Conservation (phyloP, 2,797 vertebrate species). For the Mus caroli region DNA sequence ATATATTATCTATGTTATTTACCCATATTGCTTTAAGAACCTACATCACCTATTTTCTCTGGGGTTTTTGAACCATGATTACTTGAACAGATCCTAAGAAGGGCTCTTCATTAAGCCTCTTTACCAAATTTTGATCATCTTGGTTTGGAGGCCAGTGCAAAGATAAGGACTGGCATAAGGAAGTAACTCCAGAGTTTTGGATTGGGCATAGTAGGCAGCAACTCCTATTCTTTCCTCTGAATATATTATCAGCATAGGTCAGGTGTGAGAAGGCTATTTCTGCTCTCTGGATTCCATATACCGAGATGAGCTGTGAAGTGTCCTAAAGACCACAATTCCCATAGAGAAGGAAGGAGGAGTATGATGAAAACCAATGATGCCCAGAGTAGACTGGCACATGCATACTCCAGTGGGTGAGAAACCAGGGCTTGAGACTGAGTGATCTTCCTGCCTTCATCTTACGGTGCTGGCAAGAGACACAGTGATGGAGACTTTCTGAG, state of each 20-base stretch:
- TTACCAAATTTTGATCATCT: conserved; percentile 68
- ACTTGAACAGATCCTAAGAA: conserved; percentile 47
- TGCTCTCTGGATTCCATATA: neutral
- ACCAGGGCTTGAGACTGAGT: neutral
- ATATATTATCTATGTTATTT: conserved; percentile 63
- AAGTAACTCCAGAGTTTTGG: conserved; percentile 19
- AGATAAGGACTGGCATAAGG: neutral
- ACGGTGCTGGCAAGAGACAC: neutral
- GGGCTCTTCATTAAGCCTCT: conserved; percentile 14
- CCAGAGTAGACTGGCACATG: neutral
- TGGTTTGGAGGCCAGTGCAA: conserved; percentile 61
- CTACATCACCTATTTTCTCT: conserved; percentile 15
- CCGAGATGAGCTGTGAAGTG: conserved; percentile 16
- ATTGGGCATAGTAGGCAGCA: neutral
- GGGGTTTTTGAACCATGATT: conserved; percentile 58
- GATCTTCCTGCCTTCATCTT: conserved; percentile 1
- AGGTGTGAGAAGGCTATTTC: conserved; percentile 27
- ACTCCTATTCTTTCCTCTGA: conserved; percentile 19
- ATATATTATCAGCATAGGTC: conserved; percentile 60
- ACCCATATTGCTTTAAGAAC: conserved; percentile 58
- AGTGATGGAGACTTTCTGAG: neutral
- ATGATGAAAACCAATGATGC: neutral
- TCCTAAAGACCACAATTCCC: neutral
- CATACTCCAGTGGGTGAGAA: conserved; percentile 22
- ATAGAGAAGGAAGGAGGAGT: neutral